Conservation (phyloP, 2,797 vertebrate genomes). For the Sylvia borin region DNA sequence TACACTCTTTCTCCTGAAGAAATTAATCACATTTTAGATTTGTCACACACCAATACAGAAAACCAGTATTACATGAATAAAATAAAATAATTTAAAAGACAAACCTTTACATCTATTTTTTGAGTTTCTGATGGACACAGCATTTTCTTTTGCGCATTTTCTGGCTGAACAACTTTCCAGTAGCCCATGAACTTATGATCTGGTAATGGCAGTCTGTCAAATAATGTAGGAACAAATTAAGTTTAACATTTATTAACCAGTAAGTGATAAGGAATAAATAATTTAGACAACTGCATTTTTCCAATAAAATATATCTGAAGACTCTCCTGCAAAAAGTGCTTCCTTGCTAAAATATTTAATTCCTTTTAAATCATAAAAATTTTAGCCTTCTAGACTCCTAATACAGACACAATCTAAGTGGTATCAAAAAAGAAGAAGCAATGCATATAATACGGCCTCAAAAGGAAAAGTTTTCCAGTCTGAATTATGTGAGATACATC, state of each 20-base stretch:
- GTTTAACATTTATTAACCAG: neutral
- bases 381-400: neutral
- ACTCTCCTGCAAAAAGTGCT: neutral
- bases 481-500: neutral
- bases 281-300: neutral
- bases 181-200: slow-evolving; percentile 88
- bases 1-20: neutral
- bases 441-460: neutral
- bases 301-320: neutral
- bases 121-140: slow-evolving; percentile 88
- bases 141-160: slow-evolving; percentile 81
- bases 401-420: neutral
- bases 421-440: neutral
- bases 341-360: neutral
- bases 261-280: neutral
- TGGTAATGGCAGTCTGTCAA: slow-evolving; percentile 88
- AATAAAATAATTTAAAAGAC: neutral
- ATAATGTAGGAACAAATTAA: slow-evolving; percentile 41
- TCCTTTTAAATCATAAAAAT: neutral
- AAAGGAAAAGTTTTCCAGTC: neutral
- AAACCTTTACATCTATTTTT: slow-evolving; percentile 88
- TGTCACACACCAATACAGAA: neutral
- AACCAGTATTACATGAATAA: neutral
- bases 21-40: neutral
- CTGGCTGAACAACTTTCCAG: slow-evolving; percentile 85